Percentiles rank a stretch among this genome's conserved stretches.
phyloP scores from a whole-genome alignment of 2,888 invertebrate genomes.

The Lamproptera curius region DNA sequence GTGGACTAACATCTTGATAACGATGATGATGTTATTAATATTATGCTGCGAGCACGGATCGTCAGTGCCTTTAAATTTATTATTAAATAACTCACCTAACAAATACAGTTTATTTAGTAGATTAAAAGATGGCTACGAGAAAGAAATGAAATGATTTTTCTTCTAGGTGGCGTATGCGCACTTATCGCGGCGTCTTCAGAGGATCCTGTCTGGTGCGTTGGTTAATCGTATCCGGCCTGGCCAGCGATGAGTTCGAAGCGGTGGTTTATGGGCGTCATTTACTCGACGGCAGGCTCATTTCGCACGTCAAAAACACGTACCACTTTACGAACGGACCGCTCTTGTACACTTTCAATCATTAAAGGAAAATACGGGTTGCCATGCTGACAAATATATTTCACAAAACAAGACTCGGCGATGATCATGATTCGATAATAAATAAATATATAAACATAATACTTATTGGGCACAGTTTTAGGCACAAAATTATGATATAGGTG shows the following conservation, averaged over 20 bases:
- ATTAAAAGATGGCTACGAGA: no score
- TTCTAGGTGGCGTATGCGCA: constrained; percentile 86
- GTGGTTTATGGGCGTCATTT: constrained; percentile 89
- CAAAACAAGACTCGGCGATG: background rate
- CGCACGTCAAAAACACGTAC: constrained; percentile 89
- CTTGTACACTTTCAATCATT: constrained; percentile 84
- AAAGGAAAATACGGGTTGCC: background rate
- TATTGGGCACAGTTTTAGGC: constrained; percentile 13
- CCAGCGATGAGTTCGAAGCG: constrained; percentile 87
- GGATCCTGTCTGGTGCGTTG: constrained; percentile 92
- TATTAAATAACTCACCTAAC: no score
- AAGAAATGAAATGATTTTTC: no score
- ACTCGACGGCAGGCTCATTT: constrained; percentile 89
- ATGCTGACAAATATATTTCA: background rate
- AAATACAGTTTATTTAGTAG: no score
- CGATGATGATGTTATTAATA: no score
- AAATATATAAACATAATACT: background rate
- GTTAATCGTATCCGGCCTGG: constrained; percentile 89
- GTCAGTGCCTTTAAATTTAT: no score
- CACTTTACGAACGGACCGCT: constrained; percentile 91
- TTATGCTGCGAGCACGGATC: no score
- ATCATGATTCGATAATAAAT: background rate
- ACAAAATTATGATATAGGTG: constrained; percentile 4
- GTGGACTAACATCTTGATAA: no score
- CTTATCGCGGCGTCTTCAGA: constrained; percentile 88